Percentiles rank a stretch among this genome's conserved stretches.
phyloP scores from a whole-genome alignment of 1,140 invertebrate genomes.

The Pinna nobilis region DNA sequence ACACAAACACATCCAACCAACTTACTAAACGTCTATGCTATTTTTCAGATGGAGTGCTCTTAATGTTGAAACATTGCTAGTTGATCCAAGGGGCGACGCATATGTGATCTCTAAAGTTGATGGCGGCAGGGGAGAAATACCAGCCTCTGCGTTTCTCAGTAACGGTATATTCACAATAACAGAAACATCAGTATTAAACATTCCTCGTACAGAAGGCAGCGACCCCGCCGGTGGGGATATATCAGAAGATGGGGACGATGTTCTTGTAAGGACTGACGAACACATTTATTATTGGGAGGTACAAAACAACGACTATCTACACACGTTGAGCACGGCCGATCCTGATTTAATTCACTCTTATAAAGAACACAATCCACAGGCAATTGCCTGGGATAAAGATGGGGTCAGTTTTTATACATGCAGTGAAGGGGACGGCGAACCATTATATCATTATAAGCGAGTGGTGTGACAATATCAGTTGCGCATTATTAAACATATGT shows the following conservation, averaged over 20 bases:
- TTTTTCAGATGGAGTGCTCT: constrained; percentile 45
- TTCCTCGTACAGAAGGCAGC: constrained; percentile 26
- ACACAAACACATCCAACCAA: no score
- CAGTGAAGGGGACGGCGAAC: constrained; percentile 44
- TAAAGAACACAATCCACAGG: constrained; percentile 34
- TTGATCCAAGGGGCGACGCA: constrained; percentile 43
- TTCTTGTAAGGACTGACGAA: constrained; percentile 48
- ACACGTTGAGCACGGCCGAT: not conserved
- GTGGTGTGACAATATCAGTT: no score
- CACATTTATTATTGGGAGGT: constrained; percentile 33
- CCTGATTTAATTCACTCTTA: constrained; percentile 25
- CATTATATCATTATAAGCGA: constrained; percentile 38
- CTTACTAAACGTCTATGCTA: no score
- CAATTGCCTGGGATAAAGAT: constrained; percentile 42
- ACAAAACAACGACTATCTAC: constrained; percentile 29
- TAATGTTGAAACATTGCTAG: constrained; percentile 48
- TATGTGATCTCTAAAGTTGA: constrained; percentile 51
- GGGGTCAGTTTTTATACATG: constrained; percentile 52
- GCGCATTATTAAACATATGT: no score
- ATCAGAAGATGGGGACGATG: constrained; percentile 47
- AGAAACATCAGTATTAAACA: constrained; percentile 2
- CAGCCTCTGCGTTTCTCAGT: constrained; percentile 26
- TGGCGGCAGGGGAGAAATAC: constrained; percentile 31
- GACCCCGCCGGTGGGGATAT: constrained; percentile 55
- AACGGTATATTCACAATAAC: constrained; percentile 11